Conservation (phyloP, 2,113 vertebrate species). For the Lipophrys pholis region DNA sequence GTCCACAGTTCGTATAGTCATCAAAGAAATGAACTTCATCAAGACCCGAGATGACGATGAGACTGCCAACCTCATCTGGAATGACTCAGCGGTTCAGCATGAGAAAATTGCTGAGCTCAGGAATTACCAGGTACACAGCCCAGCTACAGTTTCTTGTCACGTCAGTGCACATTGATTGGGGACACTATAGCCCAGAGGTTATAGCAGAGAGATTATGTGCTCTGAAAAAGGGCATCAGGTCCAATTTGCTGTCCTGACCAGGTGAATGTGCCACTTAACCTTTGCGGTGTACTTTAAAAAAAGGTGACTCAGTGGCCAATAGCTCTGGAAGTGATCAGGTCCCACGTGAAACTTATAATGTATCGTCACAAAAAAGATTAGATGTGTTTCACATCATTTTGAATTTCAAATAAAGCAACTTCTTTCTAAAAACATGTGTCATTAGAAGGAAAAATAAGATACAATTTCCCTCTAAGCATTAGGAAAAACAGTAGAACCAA, state of each 20-base stretch:
- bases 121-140: conserved; percentile 92
- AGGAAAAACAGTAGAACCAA: conserved; percentile 20
- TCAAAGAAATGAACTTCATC: conserved; percentile 91
- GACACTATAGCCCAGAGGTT: conserved; percentile 16
- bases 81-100: conserved; percentile 95
- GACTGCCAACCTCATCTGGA: conserved; percentile 98
- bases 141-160: conserved; percentile 7
- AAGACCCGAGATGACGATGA: conserved; percentile 95
- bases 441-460: neutral
- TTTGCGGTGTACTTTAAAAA: conserved; percentile 22
- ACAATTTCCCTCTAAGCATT: neutral
- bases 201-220: conserved; percentile 8
- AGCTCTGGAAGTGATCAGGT: conserved; percentile 8
- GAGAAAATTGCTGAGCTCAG: conserved; percentile 97
- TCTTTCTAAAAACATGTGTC: neutral
- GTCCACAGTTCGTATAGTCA: conserved; percentile 89
- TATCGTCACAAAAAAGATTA: neutral
- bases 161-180: conserved; percentile 12
- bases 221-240: conserved; percentile 12
- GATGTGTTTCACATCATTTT: conserved; percentile 5
- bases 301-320: conserved; percentile 9
- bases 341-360: neutral
- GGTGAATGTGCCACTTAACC: conserved; percentile 24
- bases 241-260: conserved; percentile 17
- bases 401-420: conserved; percentile 6